Conservation (phyloP, 2,797 vertebrate species). For the Falco rusticolus region DNA sequence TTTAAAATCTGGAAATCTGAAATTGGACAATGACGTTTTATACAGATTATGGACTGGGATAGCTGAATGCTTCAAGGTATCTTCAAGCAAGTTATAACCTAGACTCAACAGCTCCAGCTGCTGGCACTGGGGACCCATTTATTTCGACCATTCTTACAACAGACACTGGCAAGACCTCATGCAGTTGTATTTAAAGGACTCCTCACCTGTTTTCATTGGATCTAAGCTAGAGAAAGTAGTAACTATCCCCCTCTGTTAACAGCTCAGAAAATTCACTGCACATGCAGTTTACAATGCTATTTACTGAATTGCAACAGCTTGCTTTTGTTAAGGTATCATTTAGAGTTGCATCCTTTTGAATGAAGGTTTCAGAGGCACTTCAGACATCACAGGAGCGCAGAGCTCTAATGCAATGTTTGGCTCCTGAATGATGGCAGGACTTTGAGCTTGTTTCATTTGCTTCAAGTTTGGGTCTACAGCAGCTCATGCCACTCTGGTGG, state of each 20-base stretch:
- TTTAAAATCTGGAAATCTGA: background rate
- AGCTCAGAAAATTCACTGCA: background rate
- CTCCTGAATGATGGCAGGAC: background rate
- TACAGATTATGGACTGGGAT: background rate
- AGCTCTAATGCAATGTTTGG: background rate
- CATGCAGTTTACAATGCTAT: background rate
- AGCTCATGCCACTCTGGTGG: background rate
- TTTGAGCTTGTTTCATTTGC: background rate
- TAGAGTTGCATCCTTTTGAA: background rate
- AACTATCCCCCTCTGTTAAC: background rate
- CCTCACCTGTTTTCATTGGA: background rate
- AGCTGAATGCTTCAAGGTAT: background rate
- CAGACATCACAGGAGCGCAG: background rate
- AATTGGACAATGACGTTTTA: background rate
- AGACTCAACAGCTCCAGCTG: background rate
- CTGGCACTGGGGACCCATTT: background rate
- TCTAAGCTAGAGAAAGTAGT: background rate
- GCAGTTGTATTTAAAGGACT: background rate
- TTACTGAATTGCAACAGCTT: background rate
- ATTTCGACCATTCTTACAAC: background rate
- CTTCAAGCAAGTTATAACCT: background rate
- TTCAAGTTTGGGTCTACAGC: background rate
- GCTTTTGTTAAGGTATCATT: background rate
- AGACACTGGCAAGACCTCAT: background rate
- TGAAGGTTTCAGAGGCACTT: background rate